Base-by-base conservation (phyloP, 2,797 vertebrate genomes). In the Schizopygopsis pylzovi region DNA sequence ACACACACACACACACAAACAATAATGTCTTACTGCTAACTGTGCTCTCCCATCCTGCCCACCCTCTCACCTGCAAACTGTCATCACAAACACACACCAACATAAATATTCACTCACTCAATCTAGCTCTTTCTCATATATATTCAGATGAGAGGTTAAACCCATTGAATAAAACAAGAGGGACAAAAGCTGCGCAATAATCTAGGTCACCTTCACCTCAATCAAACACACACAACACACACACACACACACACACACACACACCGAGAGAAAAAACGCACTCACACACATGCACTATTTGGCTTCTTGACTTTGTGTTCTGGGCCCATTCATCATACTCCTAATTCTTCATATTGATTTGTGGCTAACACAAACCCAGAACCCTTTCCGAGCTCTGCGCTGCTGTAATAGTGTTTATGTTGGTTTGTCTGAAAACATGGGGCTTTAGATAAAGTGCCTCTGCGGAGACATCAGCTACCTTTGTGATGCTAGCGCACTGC, bases 121-220 rank as follows among this genome's bases (percentile, higher is more conserved):
- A 54, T 82, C 79, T 56, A 76, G 72, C 15, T 49, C 65, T 39
- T 49, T 59, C 79, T 78, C 47, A 47, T 78, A 70, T 79, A 82
- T 82, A 82, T 82, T 72, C 79, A 85, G 79, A 88, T 78, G 75
- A 80, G 73, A 76, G 54, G 68, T 82, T 88, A 82, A 82, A 87
- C 47, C 13, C 67, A 68, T 45, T 86, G 78, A 86, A 86, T 89
- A 86, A 87, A 87, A 87, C 85, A 87, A 71, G 78, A 79, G 81
- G n/a, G 52, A 78, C 67, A 45, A 39, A 85, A 89, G 81, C 79
- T 39, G 68, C 43, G 28, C 41, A 85, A 82, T 84, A 86, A 86
- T 86, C 81, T 68, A 70, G 86, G 82, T 89, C 88, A 89, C 88
- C 77, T 89, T 89, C 88, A 87, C 78, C 41, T 68, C 43, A 49